These are phyloP conservation scores for Phrynocephalus guinanensis DNA, from an alignment of 2,797 vertebrate species.

Conservation along the genomic window DNA sequence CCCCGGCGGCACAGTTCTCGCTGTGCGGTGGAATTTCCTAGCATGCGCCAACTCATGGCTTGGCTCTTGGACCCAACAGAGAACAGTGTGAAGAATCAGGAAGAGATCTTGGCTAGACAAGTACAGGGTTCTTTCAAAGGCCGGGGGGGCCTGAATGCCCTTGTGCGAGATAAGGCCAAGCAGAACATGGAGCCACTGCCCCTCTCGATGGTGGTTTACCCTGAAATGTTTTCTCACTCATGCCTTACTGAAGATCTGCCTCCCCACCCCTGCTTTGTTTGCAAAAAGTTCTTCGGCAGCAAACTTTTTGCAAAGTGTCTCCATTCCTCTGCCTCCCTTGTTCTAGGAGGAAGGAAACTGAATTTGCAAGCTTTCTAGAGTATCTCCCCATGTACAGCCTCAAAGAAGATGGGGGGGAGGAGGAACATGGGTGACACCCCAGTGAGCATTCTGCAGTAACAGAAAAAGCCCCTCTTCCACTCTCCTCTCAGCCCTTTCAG, in stretches of 20 bases:
- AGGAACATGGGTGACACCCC: not conserved
- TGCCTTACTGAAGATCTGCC: not conserved
- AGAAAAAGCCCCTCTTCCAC: constrained; percentile 2
- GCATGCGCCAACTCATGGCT: not conserved
- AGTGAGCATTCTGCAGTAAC: not conserved
- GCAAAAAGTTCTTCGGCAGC: not conserved
- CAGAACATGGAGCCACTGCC: not conserved
- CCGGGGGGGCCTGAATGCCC: not conserved
- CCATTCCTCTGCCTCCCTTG: not conserved
- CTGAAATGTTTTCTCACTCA: not conserved
- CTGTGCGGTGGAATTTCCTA: not conserved
- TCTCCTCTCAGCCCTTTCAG: not conserved
- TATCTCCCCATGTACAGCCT: not conserved
- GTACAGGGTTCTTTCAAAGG: not conserved
- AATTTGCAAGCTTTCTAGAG: not conserved
- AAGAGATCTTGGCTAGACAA: not conserved
- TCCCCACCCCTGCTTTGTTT: not conserved
- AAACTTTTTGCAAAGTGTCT: not conserved
- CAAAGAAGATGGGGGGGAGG: no score
- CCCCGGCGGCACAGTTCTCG: not conserved
- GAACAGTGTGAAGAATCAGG: constrained; percentile 7
- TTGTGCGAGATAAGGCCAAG: not conserved
- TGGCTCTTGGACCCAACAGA: not conserved
- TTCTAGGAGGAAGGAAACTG: not conserved
- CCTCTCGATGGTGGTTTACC: not conserved